A percentile compares a stretch with the other conserved stretches of the same genome.
phyloP scores from a whole-genome alignment of 2,797 vertebrate species.

The Gymnodraco acuticeps region DNA sequence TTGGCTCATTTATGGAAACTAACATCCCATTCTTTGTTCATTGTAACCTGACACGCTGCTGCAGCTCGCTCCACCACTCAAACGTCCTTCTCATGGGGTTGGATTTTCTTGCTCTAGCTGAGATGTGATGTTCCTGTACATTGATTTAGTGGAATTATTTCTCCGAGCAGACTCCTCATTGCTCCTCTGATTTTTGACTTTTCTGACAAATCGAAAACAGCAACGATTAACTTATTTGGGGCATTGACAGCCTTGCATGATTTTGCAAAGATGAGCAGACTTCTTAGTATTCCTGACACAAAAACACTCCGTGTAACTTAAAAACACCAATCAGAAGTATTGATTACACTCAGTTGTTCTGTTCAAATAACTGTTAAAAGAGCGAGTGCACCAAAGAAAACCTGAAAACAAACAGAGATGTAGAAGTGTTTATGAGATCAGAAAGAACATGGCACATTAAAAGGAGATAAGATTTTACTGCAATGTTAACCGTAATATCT shows the following conservation, averaged over 20 bases:
- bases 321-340: background rate
- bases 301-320: background rate
- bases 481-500: constrained; percentile 4
- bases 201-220: background rate
- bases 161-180: background rate
- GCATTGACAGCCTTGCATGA: background rate
- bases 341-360: background rate
- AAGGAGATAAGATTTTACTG: background rate
- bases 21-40: background rate
- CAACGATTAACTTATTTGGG: background rate
- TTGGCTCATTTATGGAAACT: background rate
- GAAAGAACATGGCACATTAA: background rate
- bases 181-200: background rate
- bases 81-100: background rate
- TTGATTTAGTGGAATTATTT: background rate
- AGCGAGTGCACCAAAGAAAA: background rate
- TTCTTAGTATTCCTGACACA: background rate
- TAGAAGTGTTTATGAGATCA: background rate
- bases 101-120: background rate
- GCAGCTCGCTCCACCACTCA: background rate
- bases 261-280: background rate
- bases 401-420: background rate
- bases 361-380: background rate
- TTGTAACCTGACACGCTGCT: no score
- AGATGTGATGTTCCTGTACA: background rate